These are phyloP conservation scores for Python bivittatus DNA, from an alignment of 2,113 vertebrate species.

Conservation along the genomic window DNA sequence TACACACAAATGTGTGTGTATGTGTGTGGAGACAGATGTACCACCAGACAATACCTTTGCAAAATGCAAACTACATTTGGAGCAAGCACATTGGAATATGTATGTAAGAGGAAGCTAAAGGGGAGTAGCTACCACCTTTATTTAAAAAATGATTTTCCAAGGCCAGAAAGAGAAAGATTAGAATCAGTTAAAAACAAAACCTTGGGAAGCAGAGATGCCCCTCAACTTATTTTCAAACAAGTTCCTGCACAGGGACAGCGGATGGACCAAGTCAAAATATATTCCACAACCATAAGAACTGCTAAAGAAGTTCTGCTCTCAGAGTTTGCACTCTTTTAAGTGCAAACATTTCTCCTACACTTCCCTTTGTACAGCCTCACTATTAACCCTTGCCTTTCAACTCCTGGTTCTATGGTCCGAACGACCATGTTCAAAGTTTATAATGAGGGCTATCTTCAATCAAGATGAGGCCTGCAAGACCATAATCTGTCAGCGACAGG, in stretches of 20 bases:
- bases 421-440: conserved; percentile 28
- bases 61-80: neutral
- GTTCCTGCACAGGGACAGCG: too few relatives aligned
- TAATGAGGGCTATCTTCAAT: conserved; percentile 30
- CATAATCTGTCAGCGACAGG: conserved; percentile 57
- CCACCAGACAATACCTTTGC: too few relatives aligned
- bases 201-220: too few relatives aligned
- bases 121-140: neutral
- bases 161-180: too few relatives aligned
- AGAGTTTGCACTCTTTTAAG: too few relatives aligned
- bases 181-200: too few relatives aligned
- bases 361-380: neutral
- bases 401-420: neutral
- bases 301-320: too few relatives aligned
- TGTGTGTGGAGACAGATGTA: neutral
- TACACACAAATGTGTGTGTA: neutral
- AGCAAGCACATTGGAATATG: neutral
- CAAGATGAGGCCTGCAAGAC: conserved; percentile 48
- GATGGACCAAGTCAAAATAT: neutral
- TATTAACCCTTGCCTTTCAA: neutral
- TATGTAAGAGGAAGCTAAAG: neutral
- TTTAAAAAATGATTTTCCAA: conserved; percentile 4
- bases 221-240: too few relatives aligned
- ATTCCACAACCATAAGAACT: neutral
- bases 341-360: neutral